Evolutionary conservation across 2,113 vertebrate genomes (phyloP), one percentile per base, ranked within the genome.

Genomic region (Malurus cyaneus): DNA sequence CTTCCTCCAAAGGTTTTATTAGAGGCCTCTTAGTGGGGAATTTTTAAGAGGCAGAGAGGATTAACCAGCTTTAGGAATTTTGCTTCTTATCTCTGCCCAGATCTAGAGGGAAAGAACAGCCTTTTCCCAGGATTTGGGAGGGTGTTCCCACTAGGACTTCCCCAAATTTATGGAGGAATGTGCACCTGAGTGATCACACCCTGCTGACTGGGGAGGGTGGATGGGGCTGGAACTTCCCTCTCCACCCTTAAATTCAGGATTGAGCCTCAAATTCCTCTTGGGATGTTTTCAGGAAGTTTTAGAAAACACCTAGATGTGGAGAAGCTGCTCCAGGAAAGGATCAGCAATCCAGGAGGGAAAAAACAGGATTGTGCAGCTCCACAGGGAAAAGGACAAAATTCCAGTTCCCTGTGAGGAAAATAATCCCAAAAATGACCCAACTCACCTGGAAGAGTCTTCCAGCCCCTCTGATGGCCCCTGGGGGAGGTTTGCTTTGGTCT

Each of bases 131-230:
- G 89, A 71, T 92, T 59, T 88, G 76, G 2, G 3, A 84, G 19
- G 53, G 11, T 10, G 65, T 42, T 88, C 59, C 82, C 49, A 54
- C 18, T 5, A 56, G 70, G 62, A 4, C 6, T 78, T 66, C 31
- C 76, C 67, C 64, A 94, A 25, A 39, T 89, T 95, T 92, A 85
- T 69, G 82, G 31, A 94, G 89, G 93, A 79, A 82, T 84, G 61
- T 60, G 56, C 76, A 28, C 6, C 71, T 21, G 34, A 89, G 54
- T 0, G 0, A n/a, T 57, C 39, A n/a, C 8, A 1, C 26, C 80
- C 83, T 91, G 86, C 86, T 94, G 94, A 46, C 64, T 49, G 21
- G 16, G 17, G 32, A 53, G 64, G 28, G 36, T 49, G 64, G 72
- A 94, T n/a, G 34, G 65, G 65, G 36, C 39, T 64, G 73, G 20